Evolutionary conservation across 2,888 invertebrate genomes (phyloP).

Genomic region (Monoplex corrugatus): DNA sequence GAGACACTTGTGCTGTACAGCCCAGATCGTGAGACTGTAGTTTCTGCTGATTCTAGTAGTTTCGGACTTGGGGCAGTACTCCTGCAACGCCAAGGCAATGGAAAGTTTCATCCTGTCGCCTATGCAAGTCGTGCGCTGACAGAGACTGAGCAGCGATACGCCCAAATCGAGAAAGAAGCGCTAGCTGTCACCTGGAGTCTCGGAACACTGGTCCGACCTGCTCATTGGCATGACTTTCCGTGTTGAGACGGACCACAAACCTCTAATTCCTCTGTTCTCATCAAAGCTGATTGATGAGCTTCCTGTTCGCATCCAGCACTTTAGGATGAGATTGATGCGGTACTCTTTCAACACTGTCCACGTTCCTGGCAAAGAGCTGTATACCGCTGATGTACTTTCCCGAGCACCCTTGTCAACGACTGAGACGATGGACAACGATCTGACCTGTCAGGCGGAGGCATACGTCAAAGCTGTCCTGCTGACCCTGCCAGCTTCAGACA

Average conservation of each 20-base stretch:
- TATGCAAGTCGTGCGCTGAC: neutral
- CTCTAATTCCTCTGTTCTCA: neutral
- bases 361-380: neutral
- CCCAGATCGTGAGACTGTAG: neutral
- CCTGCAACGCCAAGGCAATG: neutral
- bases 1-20: conserved; percentile 7
- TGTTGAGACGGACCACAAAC: neutral
- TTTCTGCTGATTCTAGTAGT: conserved; percentile 30
- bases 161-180: neutral
- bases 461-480: neutral
- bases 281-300: neutral
- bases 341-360: neutral
- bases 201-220: conserved; percentile 6
- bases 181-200: conserved; percentile 7
- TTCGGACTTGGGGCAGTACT: conserved; percentile 14
- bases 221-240: neutral
- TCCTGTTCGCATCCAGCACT: neutral
- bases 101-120: conserved; percentile 16
- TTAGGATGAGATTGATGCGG: neutral
- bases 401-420: neutral
- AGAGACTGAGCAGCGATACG: neutral
- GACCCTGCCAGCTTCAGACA: conserved; percentile 9
- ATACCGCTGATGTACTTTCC: neutral
- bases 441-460: neutral
- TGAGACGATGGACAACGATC: neutral